Percentiles rank a stretch among this genome's conserved stretches.
Evolutionary conservation across 2,888 invertebrate species (phyloP).

Genomic region (Heliothis peltigera): DNA sequence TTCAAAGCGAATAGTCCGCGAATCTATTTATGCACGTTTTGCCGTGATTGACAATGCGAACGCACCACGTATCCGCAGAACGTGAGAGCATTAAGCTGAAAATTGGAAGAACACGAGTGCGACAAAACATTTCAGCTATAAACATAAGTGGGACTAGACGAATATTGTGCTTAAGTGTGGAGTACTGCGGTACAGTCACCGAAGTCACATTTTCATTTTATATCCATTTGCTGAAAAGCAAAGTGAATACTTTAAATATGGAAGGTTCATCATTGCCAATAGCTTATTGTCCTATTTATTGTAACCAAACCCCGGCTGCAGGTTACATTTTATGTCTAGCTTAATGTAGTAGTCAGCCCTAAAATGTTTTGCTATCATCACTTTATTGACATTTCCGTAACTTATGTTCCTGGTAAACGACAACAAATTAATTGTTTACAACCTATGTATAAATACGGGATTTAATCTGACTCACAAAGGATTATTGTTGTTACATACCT

Average conservation of each 20-base stretch:
- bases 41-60: constrained; percentile 11
- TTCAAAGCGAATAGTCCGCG: not conserved
- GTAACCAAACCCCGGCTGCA: too few species aligned
- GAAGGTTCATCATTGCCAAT: too few species aligned
- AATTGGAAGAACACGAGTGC: constrained; percentile 7
- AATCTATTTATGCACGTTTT: constrained; percentile 5
- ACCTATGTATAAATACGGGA: not conserved
- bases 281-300: too few species aligned
- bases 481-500: not conserved
- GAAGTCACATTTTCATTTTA: constrained; percentile 5
- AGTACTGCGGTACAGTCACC: constrained; percentile 1
- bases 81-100: constrained; percentile 12
- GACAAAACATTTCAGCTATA: constrained; percentile 24
- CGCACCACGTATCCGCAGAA: not conserved
- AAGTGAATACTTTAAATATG: not conserved
- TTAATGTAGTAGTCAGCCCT: too few species aligned
- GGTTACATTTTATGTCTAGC: too few species aligned
- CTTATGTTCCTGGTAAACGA: too few species aligned
- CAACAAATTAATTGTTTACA: not conserved
- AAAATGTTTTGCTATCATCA: too few species aligned
- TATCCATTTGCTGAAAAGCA: not conserved
- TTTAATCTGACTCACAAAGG: not conserved
- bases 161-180: constrained; percentile 18
- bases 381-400: too few species aligned
- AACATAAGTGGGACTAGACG: constrained; percentile 17